Base-by-base conservation (phyloP, 64 coral and sea anemone genomes). In the Pachyseris speciosa region DNA sequence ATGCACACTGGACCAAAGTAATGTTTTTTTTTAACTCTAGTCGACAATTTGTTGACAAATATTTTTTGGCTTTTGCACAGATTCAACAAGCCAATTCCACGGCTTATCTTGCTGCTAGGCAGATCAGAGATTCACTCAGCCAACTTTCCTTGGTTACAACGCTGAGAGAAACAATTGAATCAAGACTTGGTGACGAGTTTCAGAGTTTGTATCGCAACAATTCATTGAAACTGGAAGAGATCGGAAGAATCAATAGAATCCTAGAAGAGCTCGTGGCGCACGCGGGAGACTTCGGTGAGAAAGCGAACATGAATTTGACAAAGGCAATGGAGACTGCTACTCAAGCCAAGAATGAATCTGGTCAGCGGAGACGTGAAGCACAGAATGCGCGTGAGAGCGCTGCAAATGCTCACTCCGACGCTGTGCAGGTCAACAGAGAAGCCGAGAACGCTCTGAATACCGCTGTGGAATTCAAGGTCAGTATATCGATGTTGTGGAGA, bases 51-150 rank as follows among this genome's bases (percentile, higher is more conserved):
- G 29, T 31, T 36, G 22, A 40, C 26, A 52, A 38, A 8, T 47
- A n/a, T 6, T 50, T 7, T 17, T 25, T n/a, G 22, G 81, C 42
- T 31, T 74, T 29, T 59, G 67, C 32, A 36, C 86, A 99, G 97
- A 95, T 99, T 83, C 59, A 89, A 47, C 86, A 81, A 3, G 86
- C 90, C n/a, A 99, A 99, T 43, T 26, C 90, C 4, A 99, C 94
- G 15, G 97, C 94, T 67, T 69, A 87, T 11, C 77, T 52, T 66
- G 94, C 90, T 66, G 97, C 86, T 5, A 40, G 28, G 20, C 77
- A 87, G 27, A 95, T 99, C 40, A 36, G 65, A 6, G 61, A 76
- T 6, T 79, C 97, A 4, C 70, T 99, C 65, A 48, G 37, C 71
- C 72, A 29, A 83, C 86, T 99, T 3, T 7, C 13, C 1, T 6